Evolutionary conservation across 2,113 vertebrate species (phyloP).

Genomic region (Andinoacara biseriatus): DNA sequence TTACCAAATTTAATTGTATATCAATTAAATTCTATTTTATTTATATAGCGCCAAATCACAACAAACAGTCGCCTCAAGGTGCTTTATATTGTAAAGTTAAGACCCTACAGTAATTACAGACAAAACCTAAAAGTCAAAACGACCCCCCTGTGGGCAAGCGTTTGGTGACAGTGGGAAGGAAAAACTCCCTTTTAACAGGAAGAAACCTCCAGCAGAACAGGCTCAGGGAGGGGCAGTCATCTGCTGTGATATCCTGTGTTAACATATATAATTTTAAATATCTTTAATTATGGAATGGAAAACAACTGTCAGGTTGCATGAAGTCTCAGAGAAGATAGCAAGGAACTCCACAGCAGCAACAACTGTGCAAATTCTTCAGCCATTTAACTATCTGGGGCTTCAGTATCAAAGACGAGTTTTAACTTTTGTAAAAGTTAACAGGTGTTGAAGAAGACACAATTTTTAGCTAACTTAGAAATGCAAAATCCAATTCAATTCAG

Average conservation of each 20-base stretch:
- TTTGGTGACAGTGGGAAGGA: too few species aligned
- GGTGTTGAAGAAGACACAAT: neutral
- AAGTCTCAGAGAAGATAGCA: neutral
- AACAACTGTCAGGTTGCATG: neutral
- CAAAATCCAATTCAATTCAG: too few species aligned
- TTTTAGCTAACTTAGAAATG: neutral
- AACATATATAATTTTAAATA: neutral
- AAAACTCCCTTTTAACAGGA: too few species aligned
- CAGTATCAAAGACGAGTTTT: neutral
- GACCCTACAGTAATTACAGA: too few species aligned
- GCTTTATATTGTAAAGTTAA: too few species aligned
- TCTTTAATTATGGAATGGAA: neutral
- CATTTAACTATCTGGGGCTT: neutral
- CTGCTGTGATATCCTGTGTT: neutral
- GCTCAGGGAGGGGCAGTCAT: too few species aligned
- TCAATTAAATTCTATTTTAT: too few species aligned
- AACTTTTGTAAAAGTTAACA: neutral
- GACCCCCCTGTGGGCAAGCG: too few species aligned
- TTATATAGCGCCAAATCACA: too few species aligned
- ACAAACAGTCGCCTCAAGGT: too few species aligned
- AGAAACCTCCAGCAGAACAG: too few species aligned
- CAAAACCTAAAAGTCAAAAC: too few species aligned
- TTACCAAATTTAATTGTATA: neutral
- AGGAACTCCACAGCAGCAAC: neutral
- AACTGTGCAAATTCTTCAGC: neutral